Conservation (phyloP, 2,113 vertebrate genomes). For the Coregonus clupeaformis region DNA sequence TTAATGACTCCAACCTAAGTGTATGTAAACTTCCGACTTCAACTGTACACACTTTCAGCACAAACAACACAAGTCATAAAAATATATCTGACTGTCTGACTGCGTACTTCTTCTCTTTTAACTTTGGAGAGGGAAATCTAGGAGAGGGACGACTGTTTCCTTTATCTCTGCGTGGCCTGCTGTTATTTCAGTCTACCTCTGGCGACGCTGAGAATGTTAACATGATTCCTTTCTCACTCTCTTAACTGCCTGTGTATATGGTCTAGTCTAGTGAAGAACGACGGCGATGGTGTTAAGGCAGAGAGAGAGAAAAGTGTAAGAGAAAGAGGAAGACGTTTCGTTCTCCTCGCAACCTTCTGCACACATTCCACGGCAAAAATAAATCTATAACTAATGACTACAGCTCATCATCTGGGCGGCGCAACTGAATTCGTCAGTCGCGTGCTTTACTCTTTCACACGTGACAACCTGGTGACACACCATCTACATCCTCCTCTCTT, state of each 20-base stretch:
- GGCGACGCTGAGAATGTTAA: slow-evolving; percentile 49
- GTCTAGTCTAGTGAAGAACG: no score
- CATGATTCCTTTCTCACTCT: slow-evolving; percentile 65
- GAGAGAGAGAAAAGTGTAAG: slow-evolving; percentile 1
- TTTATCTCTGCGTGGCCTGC: slow-evolving; percentile 44
- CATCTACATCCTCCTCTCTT: not conserved
- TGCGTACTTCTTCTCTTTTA: not conserved
- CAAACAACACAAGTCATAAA: slow-evolving; percentile 34
- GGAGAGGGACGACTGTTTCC: slow-evolving; percentile 63
- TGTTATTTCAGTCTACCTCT: slow-evolving; percentile 38
- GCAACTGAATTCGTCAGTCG: slow-evolving; percentile 4
- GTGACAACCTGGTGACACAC: slow-evolving; percentile 8
- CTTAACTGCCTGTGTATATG: slow-evolving; percentile 53
- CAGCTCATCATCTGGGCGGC: slow-evolving; percentile 14
- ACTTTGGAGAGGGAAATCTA: not conserved
- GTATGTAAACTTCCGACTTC: no score
- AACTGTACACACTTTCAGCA: slow-evolving; percentile 17
- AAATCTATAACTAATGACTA: slow-evolving; percentile 37
- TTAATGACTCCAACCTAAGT: no score
- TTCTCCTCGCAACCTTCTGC: slow-evolving; percentile 29
- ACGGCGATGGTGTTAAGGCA: not conserved
- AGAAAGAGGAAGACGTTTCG: slow-evolving; percentile 29
- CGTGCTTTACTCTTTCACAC: slow-evolving; percentile 2
- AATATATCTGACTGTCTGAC: slow-evolving; percentile 4
- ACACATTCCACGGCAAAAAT: slow-evolving; percentile 8